Conservation (phyloP, 2,113 vertebrate species). For the Falcunculus frontatus region DNA sequence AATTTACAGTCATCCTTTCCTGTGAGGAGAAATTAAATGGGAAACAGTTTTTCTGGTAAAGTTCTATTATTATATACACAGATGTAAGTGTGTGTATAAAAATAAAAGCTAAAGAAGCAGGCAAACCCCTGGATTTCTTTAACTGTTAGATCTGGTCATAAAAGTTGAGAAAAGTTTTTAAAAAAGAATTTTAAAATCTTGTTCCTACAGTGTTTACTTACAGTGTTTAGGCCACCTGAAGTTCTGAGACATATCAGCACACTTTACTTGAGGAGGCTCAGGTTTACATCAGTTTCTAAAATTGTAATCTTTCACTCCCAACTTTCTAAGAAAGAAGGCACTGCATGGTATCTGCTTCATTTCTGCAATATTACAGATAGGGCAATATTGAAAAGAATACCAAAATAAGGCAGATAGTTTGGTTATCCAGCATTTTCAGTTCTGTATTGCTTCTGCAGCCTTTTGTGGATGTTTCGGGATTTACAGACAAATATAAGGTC, state of each 20-base stretch:
- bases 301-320: not conserved
- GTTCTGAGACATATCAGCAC: not conserved
- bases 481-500: not conserved
- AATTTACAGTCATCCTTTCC: not conserved
- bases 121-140: not conserved
- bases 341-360: not conserved
- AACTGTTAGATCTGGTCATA: not conserved
- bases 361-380: not conserved
- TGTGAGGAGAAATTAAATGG: not conserved
- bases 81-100: not conserved
- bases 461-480: not conserved
- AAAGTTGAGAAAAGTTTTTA: not conserved
- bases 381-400: not conserved
- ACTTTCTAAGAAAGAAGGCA: not conserved
- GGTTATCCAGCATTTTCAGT: not conserved
- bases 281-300: not conserved
- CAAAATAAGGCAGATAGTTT: not conserved
- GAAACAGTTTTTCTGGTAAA: not conserved
- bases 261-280: not conserved
- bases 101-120: not conserved
- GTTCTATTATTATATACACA: not conserved
- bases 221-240: not conserved
- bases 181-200: not conserved
- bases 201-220: not conserved
- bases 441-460: not conserved